phyloP scores from a whole-genome alignment of 2,888 invertebrate genomes.

The Aporophyla lueneburgensis region DNA sequence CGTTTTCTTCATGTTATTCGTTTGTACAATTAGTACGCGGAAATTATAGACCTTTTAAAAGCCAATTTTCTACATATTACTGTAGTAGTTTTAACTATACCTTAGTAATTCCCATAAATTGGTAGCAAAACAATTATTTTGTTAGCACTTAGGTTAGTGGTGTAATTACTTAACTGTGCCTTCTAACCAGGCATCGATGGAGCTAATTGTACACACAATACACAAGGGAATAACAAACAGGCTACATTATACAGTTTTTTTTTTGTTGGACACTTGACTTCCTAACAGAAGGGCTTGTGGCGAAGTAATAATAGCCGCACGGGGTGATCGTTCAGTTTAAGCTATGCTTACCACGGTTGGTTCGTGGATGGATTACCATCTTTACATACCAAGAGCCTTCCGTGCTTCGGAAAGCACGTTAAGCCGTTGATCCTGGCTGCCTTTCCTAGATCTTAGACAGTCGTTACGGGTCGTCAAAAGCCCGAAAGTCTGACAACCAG shows the following conservation, averaged over 20 bases:
- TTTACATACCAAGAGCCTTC: no score
- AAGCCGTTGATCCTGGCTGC: no score
- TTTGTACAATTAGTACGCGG: neutral
- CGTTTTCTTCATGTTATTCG: neutral
- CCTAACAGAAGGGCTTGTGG: no score
- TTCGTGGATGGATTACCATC: no score
- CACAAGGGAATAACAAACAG: conserved; percentile 42
- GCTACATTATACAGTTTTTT: neutral
- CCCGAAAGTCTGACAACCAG: no score
- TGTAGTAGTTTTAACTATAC: conserved; percentile 20
- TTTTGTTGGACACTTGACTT: neutral
- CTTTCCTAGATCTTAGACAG: no score
- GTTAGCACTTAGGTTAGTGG: conserved; percentile 43
- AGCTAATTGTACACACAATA: conserved; percentile 52
- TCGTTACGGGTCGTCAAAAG: no score
- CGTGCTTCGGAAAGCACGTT: no score
- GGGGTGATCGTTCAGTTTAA: no score
- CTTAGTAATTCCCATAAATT: conserved; percentile 35
- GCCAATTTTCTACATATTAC: neutral
- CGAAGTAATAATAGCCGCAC: no score
- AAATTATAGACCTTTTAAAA: neutral
- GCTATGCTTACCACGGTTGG: no score
- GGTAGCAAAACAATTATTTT: conserved; percentile 54
- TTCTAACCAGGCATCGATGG: conserved; percentile 46
- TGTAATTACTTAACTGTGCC: conserved; percentile 64